Evolutionary conservation across 2,113 vertebrate species (phyloP).

Genomic region (Oreochromis spilurus): DNA sequence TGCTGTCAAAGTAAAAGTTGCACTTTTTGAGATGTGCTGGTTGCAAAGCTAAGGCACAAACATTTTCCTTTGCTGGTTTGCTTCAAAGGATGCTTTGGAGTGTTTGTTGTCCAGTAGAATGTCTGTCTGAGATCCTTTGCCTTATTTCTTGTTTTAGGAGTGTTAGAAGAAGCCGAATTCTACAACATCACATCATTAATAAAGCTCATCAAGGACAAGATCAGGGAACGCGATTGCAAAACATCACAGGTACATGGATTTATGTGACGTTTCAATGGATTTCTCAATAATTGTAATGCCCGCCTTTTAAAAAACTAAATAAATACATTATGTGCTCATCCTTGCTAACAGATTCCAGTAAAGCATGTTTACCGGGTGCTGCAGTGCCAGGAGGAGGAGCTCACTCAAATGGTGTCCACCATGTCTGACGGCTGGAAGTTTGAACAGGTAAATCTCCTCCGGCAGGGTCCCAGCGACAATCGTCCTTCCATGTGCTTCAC

Average conservation of each 20-base stretch:
- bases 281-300: not conserved
- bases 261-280: not conserved
- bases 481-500: constrained; percentile 28
- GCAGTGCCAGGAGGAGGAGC: constrained; percentile 97
- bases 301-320: not conserved
- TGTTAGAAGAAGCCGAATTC: constrained; percentile 97
- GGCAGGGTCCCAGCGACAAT: not conserved
- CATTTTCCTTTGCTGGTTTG: not conserved
- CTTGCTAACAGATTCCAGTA: constrained; percentile 79
- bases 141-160: constrained; percentile 74
- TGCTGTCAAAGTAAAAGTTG: not conserved
- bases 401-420: constrained; percentile 98
- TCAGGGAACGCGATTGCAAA: constrained; percentile 95
- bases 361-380: constrained; percentile 97
- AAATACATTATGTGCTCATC: not conserved
- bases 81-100: not conserved
- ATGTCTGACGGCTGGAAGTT: constrained; percentile 99
- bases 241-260: constrained; percentile 75
- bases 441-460: constrained; percentile 83
- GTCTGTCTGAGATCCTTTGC: not conserved
- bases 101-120: not conserved
- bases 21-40: not conserved
- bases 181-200: constrained; percentile 99
- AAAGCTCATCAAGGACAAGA: constrained; percentile 96
- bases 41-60: not conserved